Conservation (phyloP, 2,113 vertebrate genomes). For the Spilogale gracilis region DNA sequence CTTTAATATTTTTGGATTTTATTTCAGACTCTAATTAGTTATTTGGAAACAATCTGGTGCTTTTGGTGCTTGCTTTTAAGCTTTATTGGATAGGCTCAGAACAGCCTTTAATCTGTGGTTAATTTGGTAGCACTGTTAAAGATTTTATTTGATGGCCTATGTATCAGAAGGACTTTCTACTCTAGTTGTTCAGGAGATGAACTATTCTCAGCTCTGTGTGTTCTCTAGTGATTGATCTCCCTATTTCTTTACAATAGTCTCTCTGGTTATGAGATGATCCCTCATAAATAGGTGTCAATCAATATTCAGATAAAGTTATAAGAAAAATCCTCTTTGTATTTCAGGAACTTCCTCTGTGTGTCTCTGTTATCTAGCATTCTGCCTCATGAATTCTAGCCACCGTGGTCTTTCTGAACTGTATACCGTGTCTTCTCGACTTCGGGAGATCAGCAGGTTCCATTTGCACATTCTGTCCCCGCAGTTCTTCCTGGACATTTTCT, state of each 20-base stretch:
- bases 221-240: neutral
- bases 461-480: neutral
- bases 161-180: neutral
- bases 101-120: neutral
- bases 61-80: neutral
- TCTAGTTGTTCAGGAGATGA: neutral
- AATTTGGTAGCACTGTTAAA: neutral
- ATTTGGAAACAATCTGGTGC: neutral
- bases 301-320: neutral
- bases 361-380: neutral
- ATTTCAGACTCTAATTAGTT: neutral
- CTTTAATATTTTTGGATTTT: neutral
- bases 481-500: neutral
- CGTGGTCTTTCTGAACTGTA: neutral
- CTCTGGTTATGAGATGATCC: neutral
- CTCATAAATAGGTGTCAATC: neutral
- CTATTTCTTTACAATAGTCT: neutral
- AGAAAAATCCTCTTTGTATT: neutral
- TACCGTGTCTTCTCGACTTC: neutral
- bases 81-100: neutral
- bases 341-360: neutral
- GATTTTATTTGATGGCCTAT: neutral
- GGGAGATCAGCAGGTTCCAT: neutral
- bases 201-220: neutral
- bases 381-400: neutral